These are phyloP conservation scores for Chrysolina americana DNA, from an alignment of 2,888 invertebrate genomes.

Conservation along the genomic window DNA sequence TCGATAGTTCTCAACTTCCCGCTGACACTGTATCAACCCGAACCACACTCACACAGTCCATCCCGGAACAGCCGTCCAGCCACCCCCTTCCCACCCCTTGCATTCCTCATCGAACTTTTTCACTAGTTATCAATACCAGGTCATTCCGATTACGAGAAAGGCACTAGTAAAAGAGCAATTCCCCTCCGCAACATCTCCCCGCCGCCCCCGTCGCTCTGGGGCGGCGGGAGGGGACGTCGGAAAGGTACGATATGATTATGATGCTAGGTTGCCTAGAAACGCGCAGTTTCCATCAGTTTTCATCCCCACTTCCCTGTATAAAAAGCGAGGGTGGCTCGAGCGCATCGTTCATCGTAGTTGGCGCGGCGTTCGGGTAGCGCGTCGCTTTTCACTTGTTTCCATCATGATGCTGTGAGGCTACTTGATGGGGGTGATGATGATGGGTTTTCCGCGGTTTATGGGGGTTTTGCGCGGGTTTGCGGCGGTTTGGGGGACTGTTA, in stretches of 20 bases:
- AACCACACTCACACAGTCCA: neutral
- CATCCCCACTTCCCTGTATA: slow-evolving; percentile 65
- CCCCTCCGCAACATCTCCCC: slow-evolving; percentile 42
- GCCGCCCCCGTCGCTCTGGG: slow-evolving; percentile 51
- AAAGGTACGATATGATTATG: slow-evolving; percentile 69
- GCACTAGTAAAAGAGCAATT: slow-evolving; percentile 63
- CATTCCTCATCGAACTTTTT: slow-evolving; percentile 35
- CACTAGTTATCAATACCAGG: slow-evolving; percentile 60
- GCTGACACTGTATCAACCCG: neutral
- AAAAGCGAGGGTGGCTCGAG: slow-evolving; percentile 63
- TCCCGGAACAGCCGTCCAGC: neutral
- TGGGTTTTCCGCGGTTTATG: slow-evolving; percentile 32
- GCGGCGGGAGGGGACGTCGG: slow-evolving; percentile 50
- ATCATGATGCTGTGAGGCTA: slow-evolving; percentile 27
- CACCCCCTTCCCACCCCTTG: neutral
- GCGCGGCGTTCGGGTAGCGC: slow-evolving; percentile 32
- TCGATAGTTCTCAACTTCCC: neutral
- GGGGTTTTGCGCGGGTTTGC: slow-evolving; percentile 32
- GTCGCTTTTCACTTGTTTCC: slow-evolving; percentile 31
- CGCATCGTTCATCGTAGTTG: slow-evolving; percentile 41
- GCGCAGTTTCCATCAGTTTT: slow-evolving; percentile 68
- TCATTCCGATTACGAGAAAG: slow-evolving; percentile 61
- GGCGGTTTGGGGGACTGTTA: slow-evolving; percentile 20
- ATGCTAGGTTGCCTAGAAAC: slow-evolving; percentile 68
- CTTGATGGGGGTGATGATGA: slow-evolving; percentile 27